phyloP scores from a whole-genome alignment of 30 jellyfish, hydroid and myxozoan genomes.

The Chironex yamaguchii region DNA sequence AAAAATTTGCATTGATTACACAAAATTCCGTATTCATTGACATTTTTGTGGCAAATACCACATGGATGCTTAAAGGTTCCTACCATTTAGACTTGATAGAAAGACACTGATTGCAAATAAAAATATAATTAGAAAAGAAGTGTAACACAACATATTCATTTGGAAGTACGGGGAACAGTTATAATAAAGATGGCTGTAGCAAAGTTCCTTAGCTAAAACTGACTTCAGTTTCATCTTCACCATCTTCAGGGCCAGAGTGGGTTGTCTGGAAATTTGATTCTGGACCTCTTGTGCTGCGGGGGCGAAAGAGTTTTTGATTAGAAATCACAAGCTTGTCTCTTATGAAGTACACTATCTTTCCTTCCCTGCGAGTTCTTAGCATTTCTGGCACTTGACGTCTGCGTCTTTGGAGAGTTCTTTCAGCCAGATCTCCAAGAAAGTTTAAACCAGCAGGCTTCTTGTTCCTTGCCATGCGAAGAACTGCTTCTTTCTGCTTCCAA shows the following conservation, averaged over 20 bases:
- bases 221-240: slow-evolving; percentile 41
- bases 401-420: slow-evolving; percentile 47
- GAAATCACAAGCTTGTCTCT: slow-evolving; percentile 45
- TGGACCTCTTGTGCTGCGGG: too few species aligned
- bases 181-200: background rate
- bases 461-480: slow-evolving; percentile 24
- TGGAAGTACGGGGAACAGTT: background rate
- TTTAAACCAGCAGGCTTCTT: slow-evolving; percentile 45
- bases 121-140: too few species aligned
- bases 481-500: slow-evolving; percentile 36
- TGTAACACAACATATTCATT: too few species aligned
- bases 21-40: slow-evolving; percentile 11
- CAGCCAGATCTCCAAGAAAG: slow-evolving; percentile 44
- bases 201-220: background rate
- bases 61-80: slow-evolving; percentile 14
- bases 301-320: background rate
- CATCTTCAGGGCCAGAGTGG: slow-evolving; percentile 36
- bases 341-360: slow-evolving; percentile 45
- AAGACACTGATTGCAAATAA: too few species aligned
- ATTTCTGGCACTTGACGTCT: slow-evolving; percentile 32
- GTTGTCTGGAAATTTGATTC: slow-evolving; percentile 28
- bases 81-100: slow-evolving; percentile 18
- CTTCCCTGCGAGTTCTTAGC: slow-evolving; percentile 30
- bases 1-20: slow-evolving; percentile 34
- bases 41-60: slow-evolving; percentile 31